Evolutionary conservation across 2,113 vertebrate species (phyloP), one percentile per base, ranked within the genome.

Genomic region (Thamnophis sirtalis): DNA sequence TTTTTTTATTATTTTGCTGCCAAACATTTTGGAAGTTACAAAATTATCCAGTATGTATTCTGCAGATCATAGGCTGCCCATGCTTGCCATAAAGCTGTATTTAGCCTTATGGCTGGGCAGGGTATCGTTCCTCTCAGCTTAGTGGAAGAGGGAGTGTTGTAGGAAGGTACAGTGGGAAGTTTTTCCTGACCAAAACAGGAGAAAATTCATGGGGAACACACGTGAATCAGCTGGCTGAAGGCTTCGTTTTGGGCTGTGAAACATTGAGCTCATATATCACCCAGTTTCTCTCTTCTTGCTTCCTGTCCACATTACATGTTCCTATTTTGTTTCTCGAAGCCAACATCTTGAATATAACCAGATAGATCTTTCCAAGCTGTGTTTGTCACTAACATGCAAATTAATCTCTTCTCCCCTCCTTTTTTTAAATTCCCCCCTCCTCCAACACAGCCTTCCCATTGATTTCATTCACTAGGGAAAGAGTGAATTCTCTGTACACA

Each of bases 311-410:
- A 55, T 50, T 28, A 7, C 73, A 50, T n/a, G 9, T 85, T 90
- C 84, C 48, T 54, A 50, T 63, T 89, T 50, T 48, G 49, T 90
- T 33, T 92, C 84, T 68, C 13, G 4, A 60, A 85, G 48, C 73
- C 73, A 80, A 15, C 26, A 28, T 33, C 54, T 84, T 85, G 33
- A 68, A 28, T 86, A 28, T 48, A 54, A 54, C 49, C 21, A 21
- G 68, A 68, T 22, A 86, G 88, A 89, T 50, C n/a, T 63, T 54
- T 50, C 15, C 33, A 43, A 80, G 73, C 24, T 5, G 24, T 86
- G 84, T 51, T 88, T 49, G n/a, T 51, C 53, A 80, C 51, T 58
- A 88, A 87, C 43, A 90, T 88, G 85, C 54, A 90, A 87, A 93
- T 84, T 63, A 84, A 17, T 51, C 43, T 22, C 11, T 87, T 53